A percentile compares a stretch with the other conserved stretches of the same genome.
phyloP scores from a whole-genome alignment of 2,113 vertebrate genomes.

The Hippocampus guttulatus region DNA sequence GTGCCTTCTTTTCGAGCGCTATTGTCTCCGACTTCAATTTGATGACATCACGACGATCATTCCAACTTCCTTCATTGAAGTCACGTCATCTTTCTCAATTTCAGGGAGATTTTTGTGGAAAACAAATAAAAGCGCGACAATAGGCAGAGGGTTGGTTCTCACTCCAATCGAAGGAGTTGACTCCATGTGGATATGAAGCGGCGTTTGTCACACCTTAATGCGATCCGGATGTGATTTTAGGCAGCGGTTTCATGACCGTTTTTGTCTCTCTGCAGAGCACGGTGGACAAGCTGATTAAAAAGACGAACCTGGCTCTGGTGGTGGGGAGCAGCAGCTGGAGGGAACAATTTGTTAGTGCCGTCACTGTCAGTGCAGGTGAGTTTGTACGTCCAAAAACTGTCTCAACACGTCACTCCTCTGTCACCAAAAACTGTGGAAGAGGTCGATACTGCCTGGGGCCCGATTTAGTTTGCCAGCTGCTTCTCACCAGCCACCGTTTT shows the following conservation, averaged over 20 bases:
- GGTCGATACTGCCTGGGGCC: conserved; percentile 9
- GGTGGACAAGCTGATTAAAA: conserved; percentile 83
- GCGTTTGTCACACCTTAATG: conserved; percentile 20
- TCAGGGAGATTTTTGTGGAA: background rate
- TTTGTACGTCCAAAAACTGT: conserved; percentile 6
- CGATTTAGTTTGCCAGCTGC: conserved; percentile 22
- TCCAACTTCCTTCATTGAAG: background rate
- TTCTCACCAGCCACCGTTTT: background rate
- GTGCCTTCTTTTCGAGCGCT: background rate
- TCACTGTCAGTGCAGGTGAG: conserved; percentile 83
- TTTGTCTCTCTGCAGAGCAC: conserved; percentile 68
- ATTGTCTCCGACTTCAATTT: background rate
- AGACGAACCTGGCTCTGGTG: conserved; percentile 81
- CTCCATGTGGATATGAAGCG: conserved; percentile 21
- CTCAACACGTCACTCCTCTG: conserved; percentile 31
- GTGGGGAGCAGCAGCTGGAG: conserved; percentile 83
- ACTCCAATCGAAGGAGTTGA: conserved; percentile 29
- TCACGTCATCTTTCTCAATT: background rate
- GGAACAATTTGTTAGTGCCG: conserved; percentile 82
- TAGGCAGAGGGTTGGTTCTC: conserved; percentile 16
- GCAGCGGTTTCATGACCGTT: background rate
- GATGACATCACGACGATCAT: background rate
- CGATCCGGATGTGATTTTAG: background rate
- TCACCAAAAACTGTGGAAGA: conserved; percentile 17
- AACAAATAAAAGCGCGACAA: background rate